Percentiles rank a stretch among this genome's conserved stretches.
Evolutionary conservation across 2,797 vertebrate species (phyloP).

Genomic region (Microcaecilia unicolor): DNA sequence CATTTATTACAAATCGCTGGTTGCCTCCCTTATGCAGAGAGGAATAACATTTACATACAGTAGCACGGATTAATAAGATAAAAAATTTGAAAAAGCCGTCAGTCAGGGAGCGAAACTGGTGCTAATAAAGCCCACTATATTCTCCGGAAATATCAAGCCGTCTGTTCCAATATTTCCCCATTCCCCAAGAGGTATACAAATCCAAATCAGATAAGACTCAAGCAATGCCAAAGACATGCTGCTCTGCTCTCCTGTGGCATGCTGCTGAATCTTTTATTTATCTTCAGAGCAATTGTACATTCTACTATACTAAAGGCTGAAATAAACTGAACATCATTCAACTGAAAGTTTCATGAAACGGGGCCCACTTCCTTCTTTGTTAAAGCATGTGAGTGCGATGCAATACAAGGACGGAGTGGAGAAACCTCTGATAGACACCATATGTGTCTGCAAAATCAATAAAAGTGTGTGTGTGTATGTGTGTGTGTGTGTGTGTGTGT

Average conservation of each 20-base stretch:
- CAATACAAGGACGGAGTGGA: conserved; percentile 8
- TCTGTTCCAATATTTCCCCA: conserved; percentile 77
- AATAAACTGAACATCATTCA: conserved; percentile 54
- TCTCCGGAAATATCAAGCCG: conserved; percentile 77
- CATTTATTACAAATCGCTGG: conserved; percentile 93
- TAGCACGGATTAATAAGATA: conserved; percentile 75
- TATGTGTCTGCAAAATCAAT: too few species aligned
- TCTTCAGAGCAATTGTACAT: conserved; percentile 64
- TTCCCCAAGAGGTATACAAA: conserved; percentile 74
- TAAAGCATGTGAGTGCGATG: conserved; percentile 17
- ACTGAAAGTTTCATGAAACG: conserved; percentile 51
- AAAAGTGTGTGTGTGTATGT: too few species aligned
- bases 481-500: too few species aligned
- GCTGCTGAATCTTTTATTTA: conserved; percentile 75
- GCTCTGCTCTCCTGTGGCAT: conserved; percentile 66
- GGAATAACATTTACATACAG: conserved; percentile 89
- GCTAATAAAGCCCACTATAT: conserved; percentile 78
- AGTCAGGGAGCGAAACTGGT: conserved; percentile 62
- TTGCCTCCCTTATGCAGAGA: conserved; percentile 71
- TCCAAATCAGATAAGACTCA: conserved; percentile 76
- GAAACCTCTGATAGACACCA: too few species aligned
- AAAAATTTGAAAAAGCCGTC: conserved; percentile 69
- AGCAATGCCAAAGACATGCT: conserved; percentile 70
- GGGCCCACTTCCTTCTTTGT: conserved; percentile 30
- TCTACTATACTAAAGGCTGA: conserved; percentile 53